These are phyloP conservation scores for Montipora sp. DNA, from an alignment of 64 coral and sea anemone genomes.

Conservation along the genomic window DNA sequence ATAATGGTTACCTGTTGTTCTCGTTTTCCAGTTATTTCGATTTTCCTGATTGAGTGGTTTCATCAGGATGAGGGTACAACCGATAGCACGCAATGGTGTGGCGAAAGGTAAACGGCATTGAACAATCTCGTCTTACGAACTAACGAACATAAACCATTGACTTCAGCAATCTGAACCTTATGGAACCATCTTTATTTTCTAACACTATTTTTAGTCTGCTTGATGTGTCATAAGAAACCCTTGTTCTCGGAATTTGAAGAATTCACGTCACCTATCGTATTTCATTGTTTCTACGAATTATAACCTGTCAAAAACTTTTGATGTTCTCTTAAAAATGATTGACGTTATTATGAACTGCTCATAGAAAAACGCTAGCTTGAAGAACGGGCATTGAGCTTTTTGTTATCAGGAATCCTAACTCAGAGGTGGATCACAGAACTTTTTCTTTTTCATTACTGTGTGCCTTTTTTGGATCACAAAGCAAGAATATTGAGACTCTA, in stretches of 20 bases:
- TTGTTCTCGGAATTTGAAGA: neutral
- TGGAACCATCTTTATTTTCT: neutral
- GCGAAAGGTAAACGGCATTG: neutral
- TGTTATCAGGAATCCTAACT: neutral
- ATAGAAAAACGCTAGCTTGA: slow-evolving; percentile 39
- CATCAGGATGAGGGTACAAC: neutral
- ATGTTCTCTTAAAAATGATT: slow-evolving; percentile 3
- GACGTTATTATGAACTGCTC: neutral
- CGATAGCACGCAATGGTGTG: slow-evolving; percentile 10
- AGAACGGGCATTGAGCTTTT: neutral
- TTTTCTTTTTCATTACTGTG: neutral
- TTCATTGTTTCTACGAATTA: slow-evolving; percentile 9
- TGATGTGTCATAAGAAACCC: neutral
- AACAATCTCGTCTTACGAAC: neutral
- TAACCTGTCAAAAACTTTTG: slow-evolving; percentile 57
- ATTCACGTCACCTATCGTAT: slow-evolving; percentile 1
- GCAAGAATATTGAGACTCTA: neutral
- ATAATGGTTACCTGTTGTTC: slow-evolving; percentile 16
- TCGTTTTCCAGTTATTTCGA: slow-evolving; percentile 22
- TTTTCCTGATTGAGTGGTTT: slow-evolving; percentile 7
- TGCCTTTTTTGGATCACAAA: neutral
- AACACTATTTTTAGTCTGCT: slow-evolving; percentile 6
- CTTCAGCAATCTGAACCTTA: neutral
- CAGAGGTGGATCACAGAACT: neutral
- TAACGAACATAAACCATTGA: neutral